Evolutionary conservation across 2,113 vertebrate species (phyloP).

Genomic region (Lamprologus ornatipinnis): DNA sequence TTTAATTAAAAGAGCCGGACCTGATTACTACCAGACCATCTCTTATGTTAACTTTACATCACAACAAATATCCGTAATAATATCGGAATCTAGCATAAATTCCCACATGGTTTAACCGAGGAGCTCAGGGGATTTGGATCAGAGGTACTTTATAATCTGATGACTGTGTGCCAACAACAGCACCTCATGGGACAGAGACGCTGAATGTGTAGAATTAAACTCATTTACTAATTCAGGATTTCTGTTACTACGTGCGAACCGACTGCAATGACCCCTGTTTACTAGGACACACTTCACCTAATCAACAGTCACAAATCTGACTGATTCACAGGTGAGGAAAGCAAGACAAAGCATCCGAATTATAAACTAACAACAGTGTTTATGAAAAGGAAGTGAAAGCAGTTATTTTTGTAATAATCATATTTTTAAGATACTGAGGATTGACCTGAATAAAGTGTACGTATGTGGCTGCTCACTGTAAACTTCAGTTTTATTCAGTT

Average conservation of each 20-base stretch:
- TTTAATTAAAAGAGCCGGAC: accelerated
- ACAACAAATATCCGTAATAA: background rate
- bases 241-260: background rate
- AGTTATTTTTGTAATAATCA: background rate
- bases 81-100: background rate
- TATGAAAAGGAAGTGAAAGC: background rate
- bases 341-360: background rate
- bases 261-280: background rate
- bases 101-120: background rate
- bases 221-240: background rate
- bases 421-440: background rate
- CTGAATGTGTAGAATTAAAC: background rate
- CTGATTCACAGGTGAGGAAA: background rate
- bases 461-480: background rate
- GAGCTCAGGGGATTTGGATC: background rate
- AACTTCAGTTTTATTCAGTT: background rate
- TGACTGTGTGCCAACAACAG: background rate
- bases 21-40: background rate
- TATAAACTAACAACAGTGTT: background rate
- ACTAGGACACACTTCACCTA: background rate
- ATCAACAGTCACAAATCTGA: background rate
- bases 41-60: background rate
- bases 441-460: background rate
- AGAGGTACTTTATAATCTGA: accelerated
- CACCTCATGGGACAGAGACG: background rate